These are phyloP conservation scores for Labroides dimidiatus DNA, from an alignment of 2,797 vertebrate species.

Conservation along the genomic window DNA sequence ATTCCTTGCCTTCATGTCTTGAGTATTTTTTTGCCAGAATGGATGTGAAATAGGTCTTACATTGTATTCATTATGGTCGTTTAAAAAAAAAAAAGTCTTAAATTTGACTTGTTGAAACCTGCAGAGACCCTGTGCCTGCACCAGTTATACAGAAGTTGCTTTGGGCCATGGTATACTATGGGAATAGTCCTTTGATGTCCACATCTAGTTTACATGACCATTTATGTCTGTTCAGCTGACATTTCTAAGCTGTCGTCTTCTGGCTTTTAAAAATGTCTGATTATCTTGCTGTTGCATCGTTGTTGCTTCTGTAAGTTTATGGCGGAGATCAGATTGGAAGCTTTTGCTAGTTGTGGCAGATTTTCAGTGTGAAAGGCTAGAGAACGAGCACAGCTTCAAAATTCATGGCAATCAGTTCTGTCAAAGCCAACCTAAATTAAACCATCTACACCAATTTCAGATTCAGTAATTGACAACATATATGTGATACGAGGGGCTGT, in stretches of 20 bases:
- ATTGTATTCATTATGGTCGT: too few species aligned
- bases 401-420: too few species aligned
- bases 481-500: background rate
- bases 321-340: constrained; percentile 49
- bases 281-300: constrained; percentile 8
- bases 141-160: background rate
- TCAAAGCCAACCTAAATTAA: constrained; percentile 8
- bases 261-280: constrained; percentile 25
- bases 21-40: too few species aligned
- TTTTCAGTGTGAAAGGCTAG: constrained; percentile 17
- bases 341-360: constrained; percentile 31
- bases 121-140: too few species aligned
- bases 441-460: background rate
- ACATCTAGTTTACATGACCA: constrained; percentile 35
- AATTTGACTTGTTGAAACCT: too few species aligned
- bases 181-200: constrained; percentile 79
- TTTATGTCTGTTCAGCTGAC: constrained; percentile 30
- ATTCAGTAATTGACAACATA: background rate
- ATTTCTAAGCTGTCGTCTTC: constrained; percentile 35
- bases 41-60: too few species aligned
- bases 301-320: constrained; percentile 26
- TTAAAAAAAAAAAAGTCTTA: too few species aligned
- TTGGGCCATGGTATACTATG: constrained; percentile 52
- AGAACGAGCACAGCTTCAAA: constrained; percentile 16
- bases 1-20: too few species aligned